These are phyloP conservation scores for Shinisaurus crocodilurus DNA, from an alignment of 2,113 vertebrate species.

Conservation along the genomic window DNA sequence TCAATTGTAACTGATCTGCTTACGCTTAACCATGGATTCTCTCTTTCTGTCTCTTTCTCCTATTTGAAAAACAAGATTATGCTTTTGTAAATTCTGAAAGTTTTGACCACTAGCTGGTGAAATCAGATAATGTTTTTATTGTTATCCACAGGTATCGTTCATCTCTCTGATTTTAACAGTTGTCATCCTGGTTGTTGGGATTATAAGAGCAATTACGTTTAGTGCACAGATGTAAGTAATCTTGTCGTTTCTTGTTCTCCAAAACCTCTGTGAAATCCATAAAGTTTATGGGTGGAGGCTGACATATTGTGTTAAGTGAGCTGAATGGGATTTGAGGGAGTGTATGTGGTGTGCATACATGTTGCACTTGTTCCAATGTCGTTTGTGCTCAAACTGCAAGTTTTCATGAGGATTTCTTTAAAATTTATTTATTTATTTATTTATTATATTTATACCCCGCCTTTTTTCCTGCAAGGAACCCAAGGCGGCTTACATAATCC, in stretches of 20 bases:
- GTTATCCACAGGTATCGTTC: conserved; percentile 85
- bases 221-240: conserved; percentile 86
- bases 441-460: no score
- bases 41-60: neutral
- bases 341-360: no score
- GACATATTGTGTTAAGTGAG: neutral
- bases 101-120: neutral
- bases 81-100: neutral
- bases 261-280: neutral
- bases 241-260: neutral
- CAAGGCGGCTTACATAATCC: no score
- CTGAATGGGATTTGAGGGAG: neutral
- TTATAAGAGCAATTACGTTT: conserved; percentile 84
- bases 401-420: no score
- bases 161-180: conserved; percentile 89
- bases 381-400: neutral
- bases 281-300: neutral
- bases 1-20: neutral
- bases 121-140: conserved; percentile 37
- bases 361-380: neutral
- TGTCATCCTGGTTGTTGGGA: conserved; percentile 83
- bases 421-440: no score
- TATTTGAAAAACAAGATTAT: neutral
- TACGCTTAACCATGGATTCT: neutral
- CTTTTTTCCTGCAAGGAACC: no score